phyloP scores from a whole-genome alignment of 92 coral and sea anemone species.

The Phenganax subtilis region DNA sequence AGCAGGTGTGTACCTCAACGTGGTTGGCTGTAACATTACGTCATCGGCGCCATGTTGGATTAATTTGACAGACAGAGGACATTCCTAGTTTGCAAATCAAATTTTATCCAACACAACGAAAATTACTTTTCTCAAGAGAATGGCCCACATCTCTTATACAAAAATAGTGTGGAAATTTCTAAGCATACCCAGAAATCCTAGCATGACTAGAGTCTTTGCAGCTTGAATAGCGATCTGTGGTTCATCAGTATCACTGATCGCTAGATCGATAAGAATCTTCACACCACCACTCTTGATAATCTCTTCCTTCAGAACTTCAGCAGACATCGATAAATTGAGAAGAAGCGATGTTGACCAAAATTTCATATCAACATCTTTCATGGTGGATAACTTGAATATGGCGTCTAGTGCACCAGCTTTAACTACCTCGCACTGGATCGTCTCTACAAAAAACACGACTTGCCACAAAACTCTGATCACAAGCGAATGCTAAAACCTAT shows the following conservation, averaged over 20 bases:
- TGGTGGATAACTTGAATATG: constrained; percentile 62
- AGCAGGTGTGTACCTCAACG: too few relatives aligned
- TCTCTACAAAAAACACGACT: constrained; percentile 50
- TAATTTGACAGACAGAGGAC: too few relatives aligned
- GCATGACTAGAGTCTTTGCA: constrained; percentile 94
- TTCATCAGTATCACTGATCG: constrained; percentile 82
- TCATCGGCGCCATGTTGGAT: too few relatives aligned
- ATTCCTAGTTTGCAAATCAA: too few relatives aligned
- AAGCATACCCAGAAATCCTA: constrained; percentile 81
- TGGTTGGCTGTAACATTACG: too few relatives aligned
- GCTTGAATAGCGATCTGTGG: constrained; percentile 79
- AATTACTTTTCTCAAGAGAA: background rate
- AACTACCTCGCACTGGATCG: constrained; percentile 58
- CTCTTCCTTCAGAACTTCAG: constrained; percentile 81
- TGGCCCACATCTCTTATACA: background rate
- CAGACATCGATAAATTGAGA: constrained; percentile 83
- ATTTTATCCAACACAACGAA: background rate
- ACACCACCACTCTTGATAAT: constrained; percentile 81
- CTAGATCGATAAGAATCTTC: constrained; percentile 81
- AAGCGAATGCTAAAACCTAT: too few relatives aligned
- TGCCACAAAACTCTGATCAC: too few relatives aligned
- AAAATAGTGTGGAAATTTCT: background rate
- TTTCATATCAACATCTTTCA: constrained; percentile 77
- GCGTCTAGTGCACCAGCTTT: constrained; percentile 82
- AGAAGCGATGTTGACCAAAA: constrained; percentile 92